Conservation (phyloP, 2,888 invertebrate genomes). For the Anticlea derivata region DNA sequence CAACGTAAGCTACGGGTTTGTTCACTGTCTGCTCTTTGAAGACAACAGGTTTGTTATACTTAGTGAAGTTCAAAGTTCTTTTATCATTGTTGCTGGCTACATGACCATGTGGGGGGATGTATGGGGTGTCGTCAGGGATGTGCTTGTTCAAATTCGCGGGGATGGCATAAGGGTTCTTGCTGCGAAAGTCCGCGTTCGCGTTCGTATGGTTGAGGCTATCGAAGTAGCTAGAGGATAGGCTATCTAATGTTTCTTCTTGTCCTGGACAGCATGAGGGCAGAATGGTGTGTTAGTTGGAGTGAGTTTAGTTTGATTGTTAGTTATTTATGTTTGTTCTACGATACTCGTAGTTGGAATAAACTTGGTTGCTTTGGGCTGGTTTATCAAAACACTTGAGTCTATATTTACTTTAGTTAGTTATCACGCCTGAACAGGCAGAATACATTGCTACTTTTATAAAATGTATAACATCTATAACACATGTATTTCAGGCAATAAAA, state of each 20-base stretch:
- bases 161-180: constrained; percentile 80
- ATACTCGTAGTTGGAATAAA: too few species aligned
- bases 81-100: constrained; percentile 47
- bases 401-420: too few species aligned
- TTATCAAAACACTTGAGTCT: too few species aligned
- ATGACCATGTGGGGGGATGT: constrained; percentile 76
- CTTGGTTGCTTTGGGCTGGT: too few species aligned
- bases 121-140: constrained; percentile 69
- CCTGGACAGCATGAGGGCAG: constrained; percentile 71
- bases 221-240: constrained; percentile 71
- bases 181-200: constrained; percentile 61
- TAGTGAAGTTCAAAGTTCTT: constrained; percentile 50
- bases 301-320: constrained; percentile 8
- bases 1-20: constrained; percentile 62
- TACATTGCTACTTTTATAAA: too few species aligned
- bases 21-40: constrained; percentile 66
- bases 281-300: constrained; percentile 38
- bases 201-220: constrained; percentile 73
- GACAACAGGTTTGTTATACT: constrained; percentile 58
- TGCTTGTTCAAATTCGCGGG: constrained; percentile 77
- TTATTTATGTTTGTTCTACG: neutral
- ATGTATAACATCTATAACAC: too few species aligned
- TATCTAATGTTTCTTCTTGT: constrained; percentile 72
- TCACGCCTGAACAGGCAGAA: too few species aligned
- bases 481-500: too few species aligned